Evolutionary conservation across 1,140 invertebrate species (phyloP).

Genomic region (Eriosoma lanigerum): DNA sequence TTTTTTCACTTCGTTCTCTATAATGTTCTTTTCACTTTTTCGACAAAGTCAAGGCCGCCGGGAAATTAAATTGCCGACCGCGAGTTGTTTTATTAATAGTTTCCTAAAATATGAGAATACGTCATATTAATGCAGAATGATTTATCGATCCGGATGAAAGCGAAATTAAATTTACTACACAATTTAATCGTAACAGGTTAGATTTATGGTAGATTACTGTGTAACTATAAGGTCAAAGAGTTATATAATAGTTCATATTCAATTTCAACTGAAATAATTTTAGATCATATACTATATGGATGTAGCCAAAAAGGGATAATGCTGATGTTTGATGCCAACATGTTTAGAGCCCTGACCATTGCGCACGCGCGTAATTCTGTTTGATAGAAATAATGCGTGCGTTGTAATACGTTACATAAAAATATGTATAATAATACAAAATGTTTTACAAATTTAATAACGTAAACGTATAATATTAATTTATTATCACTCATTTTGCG

Average conservation of each 20-base stretch:
- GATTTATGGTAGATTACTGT: background rate
- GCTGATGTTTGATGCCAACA: too few relatives aligned
- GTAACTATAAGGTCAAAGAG: background rate
- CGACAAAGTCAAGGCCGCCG: conserved; percentile 12
- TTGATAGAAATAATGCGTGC: too few relatives aligned
- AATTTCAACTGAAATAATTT: too few relatives aligned
- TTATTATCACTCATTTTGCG: too few relatives aligned
- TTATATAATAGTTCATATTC: too few relatives aligned
- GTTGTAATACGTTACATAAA: background rate
- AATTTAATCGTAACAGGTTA: background rate
- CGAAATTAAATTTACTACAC: background rate
- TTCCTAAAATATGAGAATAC: background rate
- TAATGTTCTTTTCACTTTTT: conserved; percentile 37
- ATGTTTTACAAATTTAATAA: too few relatives aligned
- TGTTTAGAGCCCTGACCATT: too few relatives aligned
- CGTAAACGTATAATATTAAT: too few relatives aligned
- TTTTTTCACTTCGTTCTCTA: background rate
- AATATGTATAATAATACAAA: background rate
- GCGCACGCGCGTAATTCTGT: too few relatives aligned
- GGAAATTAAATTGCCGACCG: background rate
- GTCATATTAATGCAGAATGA: background rate
- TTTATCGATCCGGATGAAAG: background rate
- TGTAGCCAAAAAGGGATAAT: too few relatives aligned
- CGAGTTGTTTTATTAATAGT: conserved; percentile 1
- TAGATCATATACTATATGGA: too few relatives aligned